These are phyloP conservation scores for Sphaerodactylus townsendi DNA, from an alignment of 2,113 vertebrate genomes.

Conservation along the genomic window DNA sequence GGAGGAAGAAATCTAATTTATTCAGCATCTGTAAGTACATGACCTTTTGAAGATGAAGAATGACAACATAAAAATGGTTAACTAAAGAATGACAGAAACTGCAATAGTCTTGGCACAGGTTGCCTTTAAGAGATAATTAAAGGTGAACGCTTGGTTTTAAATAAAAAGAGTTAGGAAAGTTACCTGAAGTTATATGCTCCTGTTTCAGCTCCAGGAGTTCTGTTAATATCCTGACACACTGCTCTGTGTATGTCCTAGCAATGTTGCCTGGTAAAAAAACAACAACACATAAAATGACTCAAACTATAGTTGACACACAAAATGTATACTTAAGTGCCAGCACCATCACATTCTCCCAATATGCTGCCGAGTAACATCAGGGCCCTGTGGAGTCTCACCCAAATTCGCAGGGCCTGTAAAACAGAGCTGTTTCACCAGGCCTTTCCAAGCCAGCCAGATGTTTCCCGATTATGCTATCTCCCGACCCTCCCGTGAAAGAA, in stretches of 20 bases:
- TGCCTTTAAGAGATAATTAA: not conserved
- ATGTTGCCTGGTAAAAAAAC: slow-evolving; percentile 81
- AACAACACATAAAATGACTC: not conserved
- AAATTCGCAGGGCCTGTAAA: too few species aligned
- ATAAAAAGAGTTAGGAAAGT: not conserved
- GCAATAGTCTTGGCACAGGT: not conserved
- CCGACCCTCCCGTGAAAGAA: too few species aligned
- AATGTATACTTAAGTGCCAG: not conserved
- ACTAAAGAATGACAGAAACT: not conserved
- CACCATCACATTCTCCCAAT: not conserved
- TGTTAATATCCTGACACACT: slow-evolving; percentile 88
- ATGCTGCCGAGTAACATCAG: too few species aligned
- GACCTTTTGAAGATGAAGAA: not conserved
- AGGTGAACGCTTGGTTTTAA: not conserved
- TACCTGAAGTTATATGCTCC: slow-evolving; percentile 94
- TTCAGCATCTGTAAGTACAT: not conserved
- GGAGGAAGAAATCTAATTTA: not conserved
- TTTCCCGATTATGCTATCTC: too few species aligned
- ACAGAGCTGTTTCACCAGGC: too few species aligned
- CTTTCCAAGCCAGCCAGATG: too few species aligned
- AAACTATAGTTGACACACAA: rapidly evolving
- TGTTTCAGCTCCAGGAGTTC: slow-evolving; percentile 89
- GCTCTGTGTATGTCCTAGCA: slow-evolving; percentile 90
- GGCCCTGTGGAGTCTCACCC: too few species aligned
- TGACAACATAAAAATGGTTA: not conserved